Conservation (phyloP, 2,113 vertebrate genomes). For the Lutjanus erythropterus region DNA sequence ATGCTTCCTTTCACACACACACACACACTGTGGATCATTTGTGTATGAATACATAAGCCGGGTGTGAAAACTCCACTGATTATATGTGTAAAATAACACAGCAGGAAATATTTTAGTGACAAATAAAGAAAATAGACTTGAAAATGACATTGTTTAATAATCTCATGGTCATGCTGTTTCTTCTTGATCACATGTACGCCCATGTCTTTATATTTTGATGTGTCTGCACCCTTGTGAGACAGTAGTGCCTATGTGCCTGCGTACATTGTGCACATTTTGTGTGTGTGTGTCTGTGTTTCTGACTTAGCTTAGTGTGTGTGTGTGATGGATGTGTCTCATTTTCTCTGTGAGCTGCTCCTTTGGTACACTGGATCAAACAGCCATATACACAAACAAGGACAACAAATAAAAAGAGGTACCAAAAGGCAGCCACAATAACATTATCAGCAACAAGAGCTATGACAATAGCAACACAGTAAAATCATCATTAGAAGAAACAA, state of each 20-base stretch:
- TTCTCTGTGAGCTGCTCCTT: constrained; percentile 46
- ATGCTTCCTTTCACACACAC: constrained; percentile 6
- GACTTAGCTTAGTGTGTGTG: constrained; percentile 9
- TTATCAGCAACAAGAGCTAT: constrained; percentile 13
- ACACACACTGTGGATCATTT: neutral
- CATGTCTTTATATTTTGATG: neutral
- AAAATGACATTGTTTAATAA: neutral
- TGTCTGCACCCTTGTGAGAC: neutral
- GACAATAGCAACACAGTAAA: constrained; percentile 27
- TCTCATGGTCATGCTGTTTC: constrained; percentile 2
- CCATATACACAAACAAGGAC: constrained; percentile 19
- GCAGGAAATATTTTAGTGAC: neutral
- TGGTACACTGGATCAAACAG: constrained; percentile 39
- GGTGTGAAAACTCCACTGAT: neutral
- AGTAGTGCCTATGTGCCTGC: constrained; percentile 1
- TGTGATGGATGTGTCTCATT: constrained; percentile 62
- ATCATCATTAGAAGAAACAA: constrained; percentile 20
- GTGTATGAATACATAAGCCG: neutral
- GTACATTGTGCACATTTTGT: neutral
- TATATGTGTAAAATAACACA: constrained; percentile 11
- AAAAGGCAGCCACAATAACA: constrained; percentile 8
- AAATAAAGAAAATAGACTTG: neutral
- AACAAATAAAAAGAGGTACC: constrained; percentile 24
- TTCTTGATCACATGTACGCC: neutral
- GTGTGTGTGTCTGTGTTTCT: constrained; percentile 11